Evolutionary conservation across 2,888 invertebrate genomes (phyloP), one percentile per base, ranked within the genome.

Genomic region (Ypsolopha sequella): DNA sequence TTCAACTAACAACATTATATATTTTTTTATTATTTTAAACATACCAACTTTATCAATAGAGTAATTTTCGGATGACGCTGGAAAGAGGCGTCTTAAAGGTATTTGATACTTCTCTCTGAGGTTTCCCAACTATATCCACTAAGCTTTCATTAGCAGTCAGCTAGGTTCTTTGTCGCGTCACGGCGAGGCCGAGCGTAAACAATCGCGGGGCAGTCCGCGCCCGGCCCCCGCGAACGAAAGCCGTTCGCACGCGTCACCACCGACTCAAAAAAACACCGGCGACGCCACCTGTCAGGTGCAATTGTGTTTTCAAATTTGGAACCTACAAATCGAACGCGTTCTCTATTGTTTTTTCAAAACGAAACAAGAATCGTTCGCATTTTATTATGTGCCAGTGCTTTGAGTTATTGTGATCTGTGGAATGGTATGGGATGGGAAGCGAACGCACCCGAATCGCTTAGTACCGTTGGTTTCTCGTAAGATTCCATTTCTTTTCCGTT

Each of bases 141-240:
- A 24, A 24, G 24, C 24, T 24, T 24, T 24, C 24, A 24, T 24
- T 24, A 2, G 6, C 24, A 39, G 6, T n/a, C 9, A 7, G 7
- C 13, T 7, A 45, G 36, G 24, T 53, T 80, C 79, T 80, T 66
- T 80, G 80, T 54, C 58, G 52, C 60, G 60, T 61, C 64, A 63
- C 64, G 67, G 65, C 73, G 66, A 69, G 63, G 63, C 68, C 57
- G 63, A 73, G 74, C 71, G 82, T 84, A 85, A 85, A 85, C 84
- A 86, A 76, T 78, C 63, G 67, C 69, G 68, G 70, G 70, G 65
- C 82, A 86, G 85, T 86, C 63, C 68, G 65, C 76, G 70, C 61
- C 68, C 72, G 77, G 73, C 70, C 80, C 72, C 75, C 79, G 77
- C 76, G 70, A 24, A 24, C 64, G 65, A 57, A 24, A 24, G 71